A percentile compares a stretch with the other conserved stretches of the same genome.
Evolutionary conservation across 2,797 vertebrate genomes (phyloP).

Genomic region (Pseudochromis fuscus): DNA sequence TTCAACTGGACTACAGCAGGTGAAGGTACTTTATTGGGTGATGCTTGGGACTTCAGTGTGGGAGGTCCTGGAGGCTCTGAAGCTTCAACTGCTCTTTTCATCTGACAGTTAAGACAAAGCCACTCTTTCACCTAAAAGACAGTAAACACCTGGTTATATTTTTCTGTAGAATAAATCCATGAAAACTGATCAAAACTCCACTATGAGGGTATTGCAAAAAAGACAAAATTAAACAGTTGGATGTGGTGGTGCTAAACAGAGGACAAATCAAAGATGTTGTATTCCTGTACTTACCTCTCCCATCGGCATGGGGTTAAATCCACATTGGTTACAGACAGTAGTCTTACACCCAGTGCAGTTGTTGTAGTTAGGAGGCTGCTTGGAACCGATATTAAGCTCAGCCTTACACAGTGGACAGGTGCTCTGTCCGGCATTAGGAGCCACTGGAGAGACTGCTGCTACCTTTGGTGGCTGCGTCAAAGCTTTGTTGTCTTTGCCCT

Average conservation of each 20-base stretch:
- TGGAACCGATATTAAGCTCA: conserved; percentile 87
- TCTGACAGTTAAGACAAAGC: conserved; percentile 98
- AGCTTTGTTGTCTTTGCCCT: conserved; percentile 64
- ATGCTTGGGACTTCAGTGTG: conserved; percentile 66
- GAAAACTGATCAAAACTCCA: not conserved
- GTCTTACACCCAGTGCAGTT: conserved; percentile 94
- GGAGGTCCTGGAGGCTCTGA: conserved; percentile 79
- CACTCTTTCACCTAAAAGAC: conserved; percentile 84
- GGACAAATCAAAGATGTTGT: not conserved
- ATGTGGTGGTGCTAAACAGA: conserved; percentile 1
- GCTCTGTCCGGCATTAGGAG: conserved; percentile 55
- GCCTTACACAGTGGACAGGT: conserved; percentile 93
- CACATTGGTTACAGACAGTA: conserved; percentile 94
- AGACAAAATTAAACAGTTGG: not conserved
- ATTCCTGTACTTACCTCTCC: conserved; percentile 87
- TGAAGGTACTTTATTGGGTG: conserved; percentile 63
- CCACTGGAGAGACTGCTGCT: conserved; percentile 48
- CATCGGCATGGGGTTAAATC: conserved; percentile 93
- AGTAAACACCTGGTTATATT: conserved; percentile 27
- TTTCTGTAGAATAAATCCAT: not conserved
- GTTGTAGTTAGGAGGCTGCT: conserved; percentile 90
- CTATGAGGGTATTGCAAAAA: conserved; percentile 1
- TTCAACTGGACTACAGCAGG: conserved; percentile 59
- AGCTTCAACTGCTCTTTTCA: conserved; percentile 90
- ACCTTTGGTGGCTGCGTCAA: conserved; percentile 45